Evolutionary conservation across 2,797 vertebrate genomes (phyloP).

Genomic region (Lagorchestes hirsutus): DNA sequence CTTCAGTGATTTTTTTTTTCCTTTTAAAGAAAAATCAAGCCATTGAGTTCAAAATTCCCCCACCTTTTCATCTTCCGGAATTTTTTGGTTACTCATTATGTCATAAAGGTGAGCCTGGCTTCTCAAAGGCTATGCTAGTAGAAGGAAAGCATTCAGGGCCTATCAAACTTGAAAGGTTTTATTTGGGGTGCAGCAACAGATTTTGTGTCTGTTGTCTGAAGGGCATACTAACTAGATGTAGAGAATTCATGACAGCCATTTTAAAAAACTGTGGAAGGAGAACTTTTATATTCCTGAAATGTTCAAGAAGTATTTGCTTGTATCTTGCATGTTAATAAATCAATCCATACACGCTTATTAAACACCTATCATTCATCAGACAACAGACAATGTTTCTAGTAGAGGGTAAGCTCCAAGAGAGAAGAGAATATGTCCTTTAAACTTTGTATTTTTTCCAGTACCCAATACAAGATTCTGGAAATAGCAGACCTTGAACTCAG

Average conservation of each 20-base stretch:
- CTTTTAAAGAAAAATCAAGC: slow-evolving; percentile 12
- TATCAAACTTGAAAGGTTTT: neutral
- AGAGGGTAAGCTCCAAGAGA: neutral
- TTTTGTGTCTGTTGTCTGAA: neutral
- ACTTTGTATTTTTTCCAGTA: neutral
- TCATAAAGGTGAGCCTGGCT: neutral
- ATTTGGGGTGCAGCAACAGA: neutral
- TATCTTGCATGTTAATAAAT: neutral
- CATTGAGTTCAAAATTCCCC: neutral
- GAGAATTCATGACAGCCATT: neutral
- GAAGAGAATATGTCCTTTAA: neutral
- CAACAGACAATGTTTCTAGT: neutral
- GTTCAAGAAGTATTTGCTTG: neutral
- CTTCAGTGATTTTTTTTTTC: neutral
- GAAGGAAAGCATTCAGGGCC: neutral
- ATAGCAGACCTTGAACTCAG: neutral
- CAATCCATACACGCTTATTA: neutral
- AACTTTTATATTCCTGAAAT: neutral
- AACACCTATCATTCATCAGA: neutral
- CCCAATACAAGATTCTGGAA: neutral
- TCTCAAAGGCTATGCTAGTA: neutral
- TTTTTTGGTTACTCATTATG: neutral
- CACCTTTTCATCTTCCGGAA: neutral
- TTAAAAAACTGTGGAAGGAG: neutral
- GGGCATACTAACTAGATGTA: neutral